phyloP scores from a whole-genome alignment of 2,113 vertebrate genomes.

The Gallinago paraguaiae region DNA sequence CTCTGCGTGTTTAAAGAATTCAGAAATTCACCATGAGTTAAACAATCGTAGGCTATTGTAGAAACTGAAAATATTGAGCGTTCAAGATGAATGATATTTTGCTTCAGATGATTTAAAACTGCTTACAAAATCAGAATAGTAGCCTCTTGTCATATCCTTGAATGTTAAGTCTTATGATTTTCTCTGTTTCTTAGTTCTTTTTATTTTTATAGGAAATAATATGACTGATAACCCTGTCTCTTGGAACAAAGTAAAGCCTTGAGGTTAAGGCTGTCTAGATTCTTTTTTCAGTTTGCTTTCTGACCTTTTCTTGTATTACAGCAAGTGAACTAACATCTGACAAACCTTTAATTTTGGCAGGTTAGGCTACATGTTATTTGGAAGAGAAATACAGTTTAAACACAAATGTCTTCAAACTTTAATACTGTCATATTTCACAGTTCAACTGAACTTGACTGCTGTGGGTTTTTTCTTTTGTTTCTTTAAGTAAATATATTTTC shows the following conservation, averaged over 20 bases:
- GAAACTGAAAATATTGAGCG: neutral
- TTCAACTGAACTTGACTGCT: neutral
- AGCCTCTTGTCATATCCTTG: conserved; percentile 43
- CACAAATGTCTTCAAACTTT: conserved; percentile 37
- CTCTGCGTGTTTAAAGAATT: neutral
- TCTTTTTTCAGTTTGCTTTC: conserved; percentile 56
- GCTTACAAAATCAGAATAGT: neutral
- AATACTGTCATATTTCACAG: neutral
- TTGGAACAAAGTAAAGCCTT: conserved; percentile 46
- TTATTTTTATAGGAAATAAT: conserved; percentile 36
- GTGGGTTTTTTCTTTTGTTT: neutral
- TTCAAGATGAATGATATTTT: conserved; percentile 23
- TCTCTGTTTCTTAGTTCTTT: conserved; percentile 29
- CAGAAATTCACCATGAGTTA: neutral
- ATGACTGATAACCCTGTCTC: conserved; percentile 38
- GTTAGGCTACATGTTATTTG: conserved; percentile 19
- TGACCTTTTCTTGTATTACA: conserved; percentile 67
- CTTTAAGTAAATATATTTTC: conserved; percentile 8
- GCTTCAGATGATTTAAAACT: neutral
- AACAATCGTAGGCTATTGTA: neutral
- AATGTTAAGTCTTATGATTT: conserved; percentile 42
- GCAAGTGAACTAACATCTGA: conserved; percentile 44
- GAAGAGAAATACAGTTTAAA: conserved; percentile 44
- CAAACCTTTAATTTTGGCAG: conserved; percentile 63
- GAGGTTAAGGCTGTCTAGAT: conserved; percentile 32